Base-by-base conservation (phyloP, 92 coral and sea anemone species). In the Isaurus tuberculatus region DNA sequence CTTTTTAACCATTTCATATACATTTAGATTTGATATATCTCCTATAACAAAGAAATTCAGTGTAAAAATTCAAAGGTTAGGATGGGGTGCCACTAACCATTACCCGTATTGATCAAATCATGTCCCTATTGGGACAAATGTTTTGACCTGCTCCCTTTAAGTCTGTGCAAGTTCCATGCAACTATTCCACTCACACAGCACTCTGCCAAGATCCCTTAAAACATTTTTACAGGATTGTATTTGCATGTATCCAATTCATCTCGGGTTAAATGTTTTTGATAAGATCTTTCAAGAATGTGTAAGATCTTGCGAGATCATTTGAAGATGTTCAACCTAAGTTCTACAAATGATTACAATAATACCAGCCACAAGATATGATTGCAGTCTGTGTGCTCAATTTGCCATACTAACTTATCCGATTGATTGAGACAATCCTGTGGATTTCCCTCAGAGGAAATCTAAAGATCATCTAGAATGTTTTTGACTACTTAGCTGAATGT, bases 151-250 rank as follows among this genome's bases (percentile, higher is more conserved):
- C 57, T 49, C 57, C 57, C 3, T 49, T 49, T 10, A 49, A 49
- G 57, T 49, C 19, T 49, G 57, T 49, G 57, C 14, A 49, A 49
- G 57, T n/a, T 49, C 57, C 57, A 49, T 49, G 57, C 57, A 49
- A 49, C 5, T 49, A 49, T 49, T 49, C 57, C 57, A 49, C 57
- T 49, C 57, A 49, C 57, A 10, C 10, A 88, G 89, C 79, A 70
- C 88, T 25, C 77, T 65, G 34, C 93, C 93, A 90, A 68, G 93
- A 90, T 28, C 91, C 93, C 93, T 88, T 10, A n/a, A 49, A 49
- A 49, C 57, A 49, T 10, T 49, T 49, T 49, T 49, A 49, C 57
- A 3, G 57, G 10, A 49, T 49, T 49, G 57, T 49, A 49, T 49
- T 49, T 49, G 14, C 57, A 49, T 49, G 57, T 49, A 49, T 49